These are phyloP conservation scores for Hemicrepidius hirtus DNA, from an alignment of 2,888 invertebrate genomes.

Conservation along the genomic window DNA sequence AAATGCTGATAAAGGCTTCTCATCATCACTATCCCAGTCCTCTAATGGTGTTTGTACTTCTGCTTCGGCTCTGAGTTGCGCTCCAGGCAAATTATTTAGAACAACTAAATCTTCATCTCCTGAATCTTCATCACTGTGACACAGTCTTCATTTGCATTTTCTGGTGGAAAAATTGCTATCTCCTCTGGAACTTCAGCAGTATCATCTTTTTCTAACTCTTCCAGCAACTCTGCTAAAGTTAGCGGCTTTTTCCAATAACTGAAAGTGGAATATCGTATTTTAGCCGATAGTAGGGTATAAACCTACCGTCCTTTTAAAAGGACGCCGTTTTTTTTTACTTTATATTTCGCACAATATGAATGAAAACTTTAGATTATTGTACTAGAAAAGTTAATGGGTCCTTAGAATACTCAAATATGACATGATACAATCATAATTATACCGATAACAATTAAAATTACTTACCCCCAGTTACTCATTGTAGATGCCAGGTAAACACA, in stretches of 20 bases:
- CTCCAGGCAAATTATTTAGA: conserved; percentile 49
- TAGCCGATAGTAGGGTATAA: conserved; percentile 24
- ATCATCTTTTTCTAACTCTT: conserved; percentile 31
- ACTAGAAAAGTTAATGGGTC: not conserved
- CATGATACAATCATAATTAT: too few species aligned
- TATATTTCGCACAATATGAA: conserved; percentile 10
- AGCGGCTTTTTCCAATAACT: conserved; percentile 35
- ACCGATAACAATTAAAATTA: too few species aligned
- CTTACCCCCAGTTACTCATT: conserved; percentile 5
- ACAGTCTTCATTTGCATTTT: conserved; percentile 24
- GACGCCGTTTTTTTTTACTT: not conserved
- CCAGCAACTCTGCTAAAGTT: conserved; percentile 24
- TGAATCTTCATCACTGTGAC: conserved; percentile 51
- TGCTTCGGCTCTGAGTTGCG: conserved; percentile 49
- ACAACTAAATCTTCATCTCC: conserved; percentile 46
- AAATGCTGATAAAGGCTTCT: conserved; percentile 35
- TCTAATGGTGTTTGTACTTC: conserved; percentile 26
- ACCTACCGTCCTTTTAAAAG: conserved; percentile 40
- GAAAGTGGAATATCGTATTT: not conserved
- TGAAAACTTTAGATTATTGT: too few species aligned
- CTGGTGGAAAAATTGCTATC: conserved; percentile 35
- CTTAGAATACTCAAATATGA: too few species aligned
- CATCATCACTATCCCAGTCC: conserved; percentile 41
- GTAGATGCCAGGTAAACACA: too few species aligned
- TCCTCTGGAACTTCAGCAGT: conserved; percentile 33